Evolutionary conservation across 1,140 invertebrate genomes (phyloP).

Genomic region (Chionoecetes opilio): DNA sequence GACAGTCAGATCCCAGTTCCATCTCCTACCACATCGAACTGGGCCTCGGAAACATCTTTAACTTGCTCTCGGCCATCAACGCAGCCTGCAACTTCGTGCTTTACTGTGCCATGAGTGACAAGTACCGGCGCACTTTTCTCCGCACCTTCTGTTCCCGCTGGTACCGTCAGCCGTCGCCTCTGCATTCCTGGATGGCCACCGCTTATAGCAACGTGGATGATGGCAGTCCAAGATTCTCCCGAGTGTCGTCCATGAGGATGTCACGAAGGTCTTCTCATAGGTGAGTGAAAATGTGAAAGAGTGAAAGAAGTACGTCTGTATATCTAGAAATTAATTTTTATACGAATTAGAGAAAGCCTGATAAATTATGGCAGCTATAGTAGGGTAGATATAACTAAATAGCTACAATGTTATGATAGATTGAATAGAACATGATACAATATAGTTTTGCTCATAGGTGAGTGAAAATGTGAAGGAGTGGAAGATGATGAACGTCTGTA

Average conservation of each 20-base stretch:
- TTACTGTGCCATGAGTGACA: conserved; percentile 91
- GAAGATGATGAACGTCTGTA: too few relatives aligned
- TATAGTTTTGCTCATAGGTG: too few relatives aligned
- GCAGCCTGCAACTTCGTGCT: conserved; percentile 90
- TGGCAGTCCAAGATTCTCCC: conserved; percentile 72
- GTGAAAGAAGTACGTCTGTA: too few relatives aligned
- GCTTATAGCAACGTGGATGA: conserved; percentile 79
- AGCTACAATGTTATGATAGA: too few relatives aligned
- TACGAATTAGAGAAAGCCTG: too few relatives aligned
- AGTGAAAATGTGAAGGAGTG: too few relatives aligned
- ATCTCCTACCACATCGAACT: conserved; percentile 84
- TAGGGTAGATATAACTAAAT: too few relatives aligned
- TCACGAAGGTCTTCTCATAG: conserved; percentile 69
- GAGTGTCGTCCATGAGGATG: conserved; percentile 71
- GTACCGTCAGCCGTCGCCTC: conserved; percentile 75
- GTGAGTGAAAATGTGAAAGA: conserved; percentile 9
- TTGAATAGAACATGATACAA: too few relatives aligned
- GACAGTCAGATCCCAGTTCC: conserved; percentile 82
- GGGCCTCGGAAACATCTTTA: conserved; percentile 89
- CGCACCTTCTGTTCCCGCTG: conserved; percentile 86
- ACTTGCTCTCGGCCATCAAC: conserved; percentile 89
- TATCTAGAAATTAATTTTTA: too few relatives aligned
- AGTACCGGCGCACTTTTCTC: conserved; percentile 90
- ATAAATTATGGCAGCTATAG: too few relatives aligned
- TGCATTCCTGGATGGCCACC: conserved; percentile 79